Conservation (phyloP, 2,113 vertebrate genomes). For the Craseonycteris thonglongyai region DNA sequence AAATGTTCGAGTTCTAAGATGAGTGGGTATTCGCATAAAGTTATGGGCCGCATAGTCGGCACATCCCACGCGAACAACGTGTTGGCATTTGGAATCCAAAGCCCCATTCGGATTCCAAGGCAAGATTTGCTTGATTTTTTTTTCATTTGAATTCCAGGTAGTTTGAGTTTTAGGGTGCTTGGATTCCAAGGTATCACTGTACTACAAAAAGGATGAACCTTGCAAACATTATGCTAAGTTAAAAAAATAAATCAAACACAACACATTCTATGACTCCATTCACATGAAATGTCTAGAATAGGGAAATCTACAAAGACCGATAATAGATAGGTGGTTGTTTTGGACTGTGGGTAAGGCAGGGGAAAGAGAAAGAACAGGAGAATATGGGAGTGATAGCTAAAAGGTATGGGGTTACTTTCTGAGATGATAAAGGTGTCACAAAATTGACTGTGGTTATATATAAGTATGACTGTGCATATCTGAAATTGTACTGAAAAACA, state of each 20-base stretch:
- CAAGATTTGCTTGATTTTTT: too few species aligned
- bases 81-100: too few species aligned
- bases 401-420: background rate
- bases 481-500: background rate
- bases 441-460: background rate
- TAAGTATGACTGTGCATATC: too few species aligned
- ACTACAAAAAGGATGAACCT: background rate
- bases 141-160: too few species aligned
- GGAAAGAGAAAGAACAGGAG: background rate
- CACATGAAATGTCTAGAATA: background rate
- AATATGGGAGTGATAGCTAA: background rate
- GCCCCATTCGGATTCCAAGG: too few species aligned
- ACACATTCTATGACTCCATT: background rate
- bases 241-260: background rate
- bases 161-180: too few species aligned
- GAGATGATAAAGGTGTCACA: background rate
- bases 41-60: too few species aligned
- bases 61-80: too few species aligned
- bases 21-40: too few species aligned
- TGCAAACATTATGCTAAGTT: background rate
- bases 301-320: background rate
- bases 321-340: background rate
- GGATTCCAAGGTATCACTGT: too few species aligned
- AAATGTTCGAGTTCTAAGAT: too few species aligned
- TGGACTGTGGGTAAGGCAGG: background rate